phyloP scores from a whole-genome alignment of 1,140 invertebrate genomes.

The Parasteatoda tepidariorum region DNA sequence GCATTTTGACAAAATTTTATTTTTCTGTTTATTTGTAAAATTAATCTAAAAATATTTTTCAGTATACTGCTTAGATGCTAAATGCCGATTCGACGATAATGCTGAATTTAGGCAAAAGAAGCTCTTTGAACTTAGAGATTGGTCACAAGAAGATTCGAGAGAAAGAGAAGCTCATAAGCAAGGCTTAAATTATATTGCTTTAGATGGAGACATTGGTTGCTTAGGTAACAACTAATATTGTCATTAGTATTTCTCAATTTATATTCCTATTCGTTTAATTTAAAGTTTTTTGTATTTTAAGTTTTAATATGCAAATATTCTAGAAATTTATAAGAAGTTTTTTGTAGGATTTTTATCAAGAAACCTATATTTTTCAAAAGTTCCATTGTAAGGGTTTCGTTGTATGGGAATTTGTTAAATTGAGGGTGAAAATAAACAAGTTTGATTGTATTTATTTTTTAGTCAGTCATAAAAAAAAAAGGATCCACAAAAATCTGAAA shows the following conservation, averaged over 20 bases:
- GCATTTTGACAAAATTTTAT: not conserved
- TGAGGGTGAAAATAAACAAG: no score
- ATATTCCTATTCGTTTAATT: not conserved
- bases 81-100: conserved; percentile 96
- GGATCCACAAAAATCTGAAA: no score
- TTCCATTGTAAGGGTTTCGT: no score
- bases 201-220: conserved; percentile 83
- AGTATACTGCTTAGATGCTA: conserved; percentile 96
- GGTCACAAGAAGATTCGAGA: conserved; percentile 91
- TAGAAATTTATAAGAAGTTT: not conserved
- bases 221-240: conserved; percentile 65
- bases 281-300: not conserved
- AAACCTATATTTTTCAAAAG: no score
- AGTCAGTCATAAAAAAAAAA: no score
- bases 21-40: not conserved
- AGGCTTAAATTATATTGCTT: conserved; percentile 95
- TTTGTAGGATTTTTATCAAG: no score
- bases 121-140: conserved; percentile 87
- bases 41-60: conserved; percentile 57
- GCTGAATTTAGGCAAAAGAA: conserved; percentile 94
- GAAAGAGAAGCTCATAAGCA: conserved; percentile 93
- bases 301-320: not conserved
- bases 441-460: no score
- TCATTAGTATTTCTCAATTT: not conserved
- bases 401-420: no score